Conservation (phyloP, 2,113 vertebrate species). For the Brachionichthys hirsutus region DNA sequence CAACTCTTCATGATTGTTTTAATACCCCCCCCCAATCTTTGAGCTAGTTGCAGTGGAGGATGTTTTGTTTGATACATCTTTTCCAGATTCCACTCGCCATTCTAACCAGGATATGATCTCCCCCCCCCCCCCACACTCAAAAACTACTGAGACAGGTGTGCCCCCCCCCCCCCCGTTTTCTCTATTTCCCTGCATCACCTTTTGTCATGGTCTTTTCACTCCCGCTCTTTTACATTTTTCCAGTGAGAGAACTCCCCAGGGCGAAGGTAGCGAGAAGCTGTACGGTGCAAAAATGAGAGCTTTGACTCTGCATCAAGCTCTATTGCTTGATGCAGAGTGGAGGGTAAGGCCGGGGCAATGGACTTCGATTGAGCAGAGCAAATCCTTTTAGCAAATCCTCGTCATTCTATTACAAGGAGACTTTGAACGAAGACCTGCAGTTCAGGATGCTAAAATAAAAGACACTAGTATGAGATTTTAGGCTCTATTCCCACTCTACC, state of each 20-base stretch:
- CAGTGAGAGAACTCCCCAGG: conserved; percentile 10
- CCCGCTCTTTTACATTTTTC: conserved; percentile 29
- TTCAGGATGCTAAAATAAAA: conserved; percentile 16
- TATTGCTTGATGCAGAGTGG: conserved; percentile 1
- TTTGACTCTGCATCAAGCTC: conserved; percentile 31
- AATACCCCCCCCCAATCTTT: conserved; percentile 57
- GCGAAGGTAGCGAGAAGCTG: conserved; percentile 19
- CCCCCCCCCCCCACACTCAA: conserved; percentile 19
- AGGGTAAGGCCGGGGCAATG: conserved; percentile 3
- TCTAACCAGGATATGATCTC: conserved; percentile 67
- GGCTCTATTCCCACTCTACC: conserved; percentile 30
- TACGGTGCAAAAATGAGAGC: conserved; percentile 20
- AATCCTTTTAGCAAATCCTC: conserved; percentile 12
- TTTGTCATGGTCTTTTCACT: conserved; percentile 33
- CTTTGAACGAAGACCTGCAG: conserved; percentile 12
- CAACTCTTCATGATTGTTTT: conserved; percentile 65
- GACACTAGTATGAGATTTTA: conserved; percentile 24
- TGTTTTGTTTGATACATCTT: conserved; percentile 64
- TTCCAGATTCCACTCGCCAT: conserved; percentile 54
- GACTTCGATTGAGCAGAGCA: conserved; percentile 3
- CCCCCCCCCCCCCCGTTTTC: conserved; percentile 17
- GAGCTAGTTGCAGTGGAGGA: conserved; percentile 48
- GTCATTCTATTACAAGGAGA: conserved; percentile 1
- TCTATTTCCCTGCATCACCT: conserved; percentile 34
- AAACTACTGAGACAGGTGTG: conserved; percentile 21